A percentile compares a stretch with the other conserved stretches of the same genome.
phyloP scores from a whole-genome alignment of 2,113 vertebrate species.

The Coracopsis vasa region DNA sequence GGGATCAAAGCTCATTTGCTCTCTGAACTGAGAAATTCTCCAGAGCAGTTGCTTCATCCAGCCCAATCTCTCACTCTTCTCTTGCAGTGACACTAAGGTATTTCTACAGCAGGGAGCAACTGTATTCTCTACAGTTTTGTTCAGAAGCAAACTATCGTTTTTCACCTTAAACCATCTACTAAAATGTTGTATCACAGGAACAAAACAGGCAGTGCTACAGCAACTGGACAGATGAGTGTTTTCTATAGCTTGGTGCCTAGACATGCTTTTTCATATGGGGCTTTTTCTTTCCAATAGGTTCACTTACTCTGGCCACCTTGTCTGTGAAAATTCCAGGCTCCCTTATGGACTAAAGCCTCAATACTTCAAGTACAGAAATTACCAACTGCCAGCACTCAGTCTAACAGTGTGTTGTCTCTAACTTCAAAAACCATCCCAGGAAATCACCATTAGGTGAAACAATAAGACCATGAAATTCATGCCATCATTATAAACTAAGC shows the following conservation, averaged over 20 bases:
- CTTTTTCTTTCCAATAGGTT: neutral
- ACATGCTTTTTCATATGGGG: neutral
- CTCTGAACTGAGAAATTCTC: neutral
- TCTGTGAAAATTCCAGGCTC: neutral
- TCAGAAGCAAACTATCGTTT: neutral
- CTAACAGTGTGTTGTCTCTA: neutral
- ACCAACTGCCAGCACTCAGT: fast-evolving
- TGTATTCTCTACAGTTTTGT: neutral
- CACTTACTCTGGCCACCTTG: neutral
- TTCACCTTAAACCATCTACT: neutral
- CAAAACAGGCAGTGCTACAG: neutral
- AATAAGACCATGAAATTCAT: neutral
- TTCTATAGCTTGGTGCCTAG: neutral
- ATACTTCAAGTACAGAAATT: neutral
- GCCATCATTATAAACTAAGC: neutral
- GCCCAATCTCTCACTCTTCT: neutral
- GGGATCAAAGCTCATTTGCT: neutral
- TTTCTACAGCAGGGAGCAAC: neutral
- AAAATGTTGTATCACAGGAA: neutral
- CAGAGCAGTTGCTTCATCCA: neutral
- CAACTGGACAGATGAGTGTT: neutral
- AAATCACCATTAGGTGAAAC: neutral
- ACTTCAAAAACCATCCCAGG: neutral
- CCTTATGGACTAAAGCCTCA: neutral
- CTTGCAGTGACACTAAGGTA: neutral